Evolutionary conservation across 2,888 invertebrate species (phyloP).

Genomic region (Heliconius hortense): DNA sequence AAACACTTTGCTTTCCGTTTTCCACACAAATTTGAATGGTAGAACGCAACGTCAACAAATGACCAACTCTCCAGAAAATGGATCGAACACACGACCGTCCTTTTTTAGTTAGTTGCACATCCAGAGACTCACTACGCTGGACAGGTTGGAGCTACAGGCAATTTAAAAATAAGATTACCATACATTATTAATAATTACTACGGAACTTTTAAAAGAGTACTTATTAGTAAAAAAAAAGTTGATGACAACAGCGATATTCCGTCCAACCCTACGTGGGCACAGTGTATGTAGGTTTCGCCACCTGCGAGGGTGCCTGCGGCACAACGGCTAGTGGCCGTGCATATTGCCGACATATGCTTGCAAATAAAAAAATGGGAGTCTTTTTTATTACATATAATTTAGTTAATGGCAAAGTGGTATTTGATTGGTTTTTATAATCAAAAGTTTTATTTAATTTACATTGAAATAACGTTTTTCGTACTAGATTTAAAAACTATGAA

Average conservation of each 20-base stretch:
- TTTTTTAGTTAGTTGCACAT: too few relatives aligned
- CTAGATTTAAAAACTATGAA: neutral
- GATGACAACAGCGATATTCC: constrained; percentile 34
- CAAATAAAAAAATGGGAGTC: constrained; percentile 48
- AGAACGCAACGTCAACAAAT: too few relatives aligned
- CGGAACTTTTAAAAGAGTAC: constrained; percentile 2
- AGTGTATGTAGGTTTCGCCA: constrained; percentile 44
- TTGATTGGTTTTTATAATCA: constrained; percentile 3
- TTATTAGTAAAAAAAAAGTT: constrained; percentile 3
- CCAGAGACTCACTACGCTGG: too few relatives aligned
- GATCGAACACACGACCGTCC: too few relatives aligned
- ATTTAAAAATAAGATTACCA: neutral
- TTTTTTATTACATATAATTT: constrained; percentile 27
- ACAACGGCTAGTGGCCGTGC: constrained; percentile 52
- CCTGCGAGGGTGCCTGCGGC: constrained; percentile 56
- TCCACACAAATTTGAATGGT: too few relatives aligned
- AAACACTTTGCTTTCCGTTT: too few relatives aligned
- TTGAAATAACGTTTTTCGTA: neutral
- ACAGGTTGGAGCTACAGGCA: too few relatives aligned
- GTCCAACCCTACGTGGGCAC: constrained; percentile 52
- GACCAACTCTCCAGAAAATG: too few relatives aligned
- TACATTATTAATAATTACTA: neutral
- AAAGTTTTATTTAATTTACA: neutral
- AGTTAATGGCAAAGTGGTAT: constrained; percentile 11
- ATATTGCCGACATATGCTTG: constrained; percentile 41